Evolutionary conservation across 2,113 vertebrate species (phyloP).

Genomic region (Zosterops japonicus): DNA sequence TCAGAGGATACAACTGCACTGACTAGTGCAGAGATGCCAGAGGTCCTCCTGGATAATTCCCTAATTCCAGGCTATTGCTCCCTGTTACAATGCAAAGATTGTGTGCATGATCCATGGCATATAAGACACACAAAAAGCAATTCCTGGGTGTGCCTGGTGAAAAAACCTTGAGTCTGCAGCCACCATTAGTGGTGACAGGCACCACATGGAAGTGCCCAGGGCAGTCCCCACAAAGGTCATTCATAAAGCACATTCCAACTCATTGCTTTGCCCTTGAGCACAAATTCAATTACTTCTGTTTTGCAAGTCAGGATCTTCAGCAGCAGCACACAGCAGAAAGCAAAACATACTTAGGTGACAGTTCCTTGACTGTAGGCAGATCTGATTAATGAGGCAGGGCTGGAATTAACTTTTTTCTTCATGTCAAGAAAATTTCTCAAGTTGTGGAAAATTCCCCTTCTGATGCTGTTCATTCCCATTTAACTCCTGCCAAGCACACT

Average conservation of each 20-base stretch:
- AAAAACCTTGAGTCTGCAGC: constrained; percentile 9
- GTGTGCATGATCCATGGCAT: neutral
- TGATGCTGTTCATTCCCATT: constrained; percentile 62
- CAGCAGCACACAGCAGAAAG: constrained; percentile 44
- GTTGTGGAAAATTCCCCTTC: constrained; percentile 35
- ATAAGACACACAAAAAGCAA: neutral
- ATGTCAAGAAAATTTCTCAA: constrained; percentile 43
- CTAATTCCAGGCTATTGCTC: neutral
- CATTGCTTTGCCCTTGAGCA: constrained; percentile 3
- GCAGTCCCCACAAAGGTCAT: constrained; percentile 65
- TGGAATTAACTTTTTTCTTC: constrained; percentile 70
- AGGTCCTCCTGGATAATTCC: neutral
- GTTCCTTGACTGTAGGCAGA: constrained; percentile 62
- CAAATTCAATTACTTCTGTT: constrained; percentile 64
- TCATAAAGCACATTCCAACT: constrained; percentile 22
- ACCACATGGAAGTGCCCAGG: constrained; percentile 26
- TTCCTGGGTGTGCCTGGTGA: neutral
- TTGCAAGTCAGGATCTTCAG: constrained; percentile 65
- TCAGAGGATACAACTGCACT: neutral
- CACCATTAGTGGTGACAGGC: constrained; percentile 38
- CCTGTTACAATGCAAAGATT: neutral
- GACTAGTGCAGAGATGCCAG: neutral
- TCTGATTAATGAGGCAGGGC: constrained; percentile 75
- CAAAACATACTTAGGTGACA: constrained; percentile 62
- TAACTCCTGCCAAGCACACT: constrained; percentile 28